Evolutionary conservation across 2,888 invertebrate species (phyloP), one percentile per base, ranked within the genome.

Genomic region (Cheilosia variabilis): DNA sequence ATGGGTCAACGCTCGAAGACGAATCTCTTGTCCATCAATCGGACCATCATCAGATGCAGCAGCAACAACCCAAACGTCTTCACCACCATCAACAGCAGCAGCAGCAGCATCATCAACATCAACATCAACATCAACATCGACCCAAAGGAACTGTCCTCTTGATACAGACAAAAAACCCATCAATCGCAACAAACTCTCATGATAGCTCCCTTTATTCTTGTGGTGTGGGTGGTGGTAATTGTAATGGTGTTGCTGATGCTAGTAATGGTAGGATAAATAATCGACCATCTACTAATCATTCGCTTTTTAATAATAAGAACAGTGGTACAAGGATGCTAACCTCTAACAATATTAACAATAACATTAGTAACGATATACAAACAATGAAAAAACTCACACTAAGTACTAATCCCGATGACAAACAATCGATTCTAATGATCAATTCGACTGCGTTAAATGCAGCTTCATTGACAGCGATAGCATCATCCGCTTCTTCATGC

Each of bases 1-100:
- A 91, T 72, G 91, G 90, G 57, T 89, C 90, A 58, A 89, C 89
- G 7, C 88, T 89, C 0, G 89, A 89, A 22, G 89, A 90, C 4
- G 89, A 87, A 0, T 81, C 79, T 6, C 72, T 75, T 17, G 22
- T 58, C 10, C 50, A 69, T 4, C 84, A 76, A 60, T 24, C 43
- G 60, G 65, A 62, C 7, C 55, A 71, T 5, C 69, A 65, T n/a
- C 76, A 76, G 50, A 15, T 60, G 19, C 72, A 81, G 13, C 72
- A 76, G 13, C 52, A 69, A 13, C 75, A 78, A 13, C 45, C 65
- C 17, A 41, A 60, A n/a, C 86, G 82, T n/a, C 13, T 37, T n/a
- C 66, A 65, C 9, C 63, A 71, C 0, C 63, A 63, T 1, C 65
- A 71, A 9, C 66, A 63, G 41, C 63, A 58, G 13, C 79, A 86